Percentiles rank a stretch among this genome's conserved stretches.
Conservation (phyloP, 2,113 vertebrate genomes). For the Pitta sordida region DNA sequence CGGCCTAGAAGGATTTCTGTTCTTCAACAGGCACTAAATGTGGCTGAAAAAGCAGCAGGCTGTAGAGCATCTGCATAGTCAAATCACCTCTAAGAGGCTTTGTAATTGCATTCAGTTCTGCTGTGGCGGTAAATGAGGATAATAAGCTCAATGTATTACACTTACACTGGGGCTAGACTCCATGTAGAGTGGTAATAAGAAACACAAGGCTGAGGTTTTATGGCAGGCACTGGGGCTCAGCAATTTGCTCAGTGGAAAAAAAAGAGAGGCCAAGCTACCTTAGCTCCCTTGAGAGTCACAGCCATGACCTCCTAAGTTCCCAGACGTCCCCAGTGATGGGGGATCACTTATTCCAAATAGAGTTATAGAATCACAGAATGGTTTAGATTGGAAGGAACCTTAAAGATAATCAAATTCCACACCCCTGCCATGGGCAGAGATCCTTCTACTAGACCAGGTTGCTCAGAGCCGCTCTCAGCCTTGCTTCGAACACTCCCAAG, state of each 20-base stretch:
- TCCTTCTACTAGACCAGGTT: background rate
- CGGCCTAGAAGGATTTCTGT: constrained; percentile 46
- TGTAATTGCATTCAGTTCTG: constrained; percentile 24
- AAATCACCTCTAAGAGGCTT: constrained; percentile 51
- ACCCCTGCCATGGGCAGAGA: background rate
- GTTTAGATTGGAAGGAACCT: background rate
- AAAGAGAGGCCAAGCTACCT: background rate
- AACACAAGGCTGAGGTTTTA: background rate
- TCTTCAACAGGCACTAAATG: constrained; percentile 9
- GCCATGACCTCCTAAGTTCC: background rate
- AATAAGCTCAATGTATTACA: constrained; percentile 2
- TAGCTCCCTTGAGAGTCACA: background rate
- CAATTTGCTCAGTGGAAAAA: background rate
- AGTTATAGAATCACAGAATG: background rate
- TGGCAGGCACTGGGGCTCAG: background rate
- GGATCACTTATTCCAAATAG: background rate
- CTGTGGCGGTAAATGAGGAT: constrained; percentile 16
- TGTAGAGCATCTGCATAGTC: constrained; percentile 14
- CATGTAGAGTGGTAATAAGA: background rate
- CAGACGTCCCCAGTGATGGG: background rate
- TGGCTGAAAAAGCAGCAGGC: constrained; percentile 46
- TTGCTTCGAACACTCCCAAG: background rate
- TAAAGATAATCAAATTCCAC: background rate
- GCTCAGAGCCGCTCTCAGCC: background rate
- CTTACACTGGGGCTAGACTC: background rate